Base-by-base conservation (phyloP, 2,888 invertebrate species). In the Bedellia somnulentella region DNA sequence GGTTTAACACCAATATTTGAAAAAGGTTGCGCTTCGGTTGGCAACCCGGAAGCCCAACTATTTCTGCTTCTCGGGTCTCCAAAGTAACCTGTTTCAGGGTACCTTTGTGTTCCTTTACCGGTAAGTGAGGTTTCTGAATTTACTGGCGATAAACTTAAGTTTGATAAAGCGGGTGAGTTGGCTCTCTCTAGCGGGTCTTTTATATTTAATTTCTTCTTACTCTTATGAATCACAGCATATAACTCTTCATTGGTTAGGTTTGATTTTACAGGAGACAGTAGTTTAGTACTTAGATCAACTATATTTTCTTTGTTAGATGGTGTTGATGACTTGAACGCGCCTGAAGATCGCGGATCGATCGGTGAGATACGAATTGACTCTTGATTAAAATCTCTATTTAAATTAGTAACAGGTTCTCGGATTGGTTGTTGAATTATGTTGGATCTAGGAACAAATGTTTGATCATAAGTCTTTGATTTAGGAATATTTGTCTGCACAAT, bases 181-280 rank as follows among this genome's bases (percentile, higher is more conserved):
- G 75, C 56, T 45, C 76, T 57, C 35, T 78, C 80, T 1, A 75
- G 59, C 4, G 56, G 50, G 33, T 80, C 80, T 49, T 77, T 80
- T 29, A 87, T 86, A 41, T 86, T 86, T 31, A 86, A 68, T 49
- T 82, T 81, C 57, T 84, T 85, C 51, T 87, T 87, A 42, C 85
- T 86, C 54, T 86, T 86, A 50, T 88, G 87, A 38, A 88, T 87
- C 10, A 85, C 85, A 2, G 87, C 85, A 47, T 86, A 87, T 2
- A 88, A 60, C 53, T 88, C 86, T 49, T 88, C 87, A 41, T 86
- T 86, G n/a, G 84, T 84, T 84, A 88, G 86, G 1, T 83, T 82
- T 2, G 85, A 84, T 55, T 83, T 85, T 13, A 83, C 82, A 0
- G 86, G 85, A 2, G 85, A 85, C 5, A 84, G 45, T 35, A 82